phyloP scores from a whole-genome alignment of 92 coral and sea anemone genomes.

The Umimayanthus kanabou region DNA sequence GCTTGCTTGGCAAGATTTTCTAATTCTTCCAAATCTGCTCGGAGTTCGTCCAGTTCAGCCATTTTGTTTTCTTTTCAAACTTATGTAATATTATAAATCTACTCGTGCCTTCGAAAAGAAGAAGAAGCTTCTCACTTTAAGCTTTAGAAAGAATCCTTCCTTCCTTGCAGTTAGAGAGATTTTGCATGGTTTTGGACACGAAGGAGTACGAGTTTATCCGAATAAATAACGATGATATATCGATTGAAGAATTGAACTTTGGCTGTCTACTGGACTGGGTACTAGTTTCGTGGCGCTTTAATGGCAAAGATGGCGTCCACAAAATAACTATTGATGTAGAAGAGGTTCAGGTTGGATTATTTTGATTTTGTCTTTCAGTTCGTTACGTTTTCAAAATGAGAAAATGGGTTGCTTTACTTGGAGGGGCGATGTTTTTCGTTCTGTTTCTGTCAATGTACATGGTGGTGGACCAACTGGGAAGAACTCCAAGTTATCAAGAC shows the following conservation, averaged over 20 bases:
- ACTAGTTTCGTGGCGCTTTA: constrained; percentile 35
- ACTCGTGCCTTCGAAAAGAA: background rate
- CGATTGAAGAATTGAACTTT: background rate
- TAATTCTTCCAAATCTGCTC: constrained; percentile 60
- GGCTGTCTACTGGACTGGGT: background rate
- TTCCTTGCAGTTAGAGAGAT: background rate
- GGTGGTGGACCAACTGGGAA: constrained; percentile 93
- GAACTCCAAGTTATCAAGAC: constrained; percentile 84
- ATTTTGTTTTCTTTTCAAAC: constrained; percentile 32
- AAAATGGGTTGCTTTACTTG: constrained; percentile 95
- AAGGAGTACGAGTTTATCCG: background rate
- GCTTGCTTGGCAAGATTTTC: constrained; percentile 60
- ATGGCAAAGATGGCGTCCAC: background rate
- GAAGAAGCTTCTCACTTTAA: background rate
- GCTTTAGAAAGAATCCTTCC: background rate
- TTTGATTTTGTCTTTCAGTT: constrained; percentile 20
- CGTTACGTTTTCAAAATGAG: constrained; percentile 66
- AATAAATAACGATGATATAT: background rate
- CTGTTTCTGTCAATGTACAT: constrained; percentile 90
- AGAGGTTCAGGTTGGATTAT: background rate
- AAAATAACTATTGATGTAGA: background rate
- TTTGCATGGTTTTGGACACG: no score
- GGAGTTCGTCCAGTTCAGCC: constrained; percentile 60
- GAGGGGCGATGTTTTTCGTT: constrained; percentile 97
- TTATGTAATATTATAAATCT: background rate